A percentile compares a stretch with the other conserved stretches of the same genome.
phyloP scores from a whole-genome alignment of 1,140 invertebrate species.

The Meloidogyne floridensis region DNA sequence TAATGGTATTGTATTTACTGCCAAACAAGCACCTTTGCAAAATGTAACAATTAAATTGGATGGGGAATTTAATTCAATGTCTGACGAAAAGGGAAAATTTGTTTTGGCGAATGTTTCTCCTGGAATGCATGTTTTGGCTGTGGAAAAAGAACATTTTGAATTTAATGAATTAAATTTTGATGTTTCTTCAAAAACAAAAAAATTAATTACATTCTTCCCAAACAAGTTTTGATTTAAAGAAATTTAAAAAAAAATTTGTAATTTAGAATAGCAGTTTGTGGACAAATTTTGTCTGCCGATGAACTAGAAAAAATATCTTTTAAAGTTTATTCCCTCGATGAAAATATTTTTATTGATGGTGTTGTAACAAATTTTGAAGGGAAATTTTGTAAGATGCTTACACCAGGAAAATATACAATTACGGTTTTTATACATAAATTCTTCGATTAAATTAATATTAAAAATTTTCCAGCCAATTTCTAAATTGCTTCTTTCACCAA shows the following conservation, averaged over 20 bases:
- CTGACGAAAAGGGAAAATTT: slow-evolving; percentile 19
- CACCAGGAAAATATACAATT: slow-evolving; percentile 24
- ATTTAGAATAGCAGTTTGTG: slow-evolving; percentile 41
- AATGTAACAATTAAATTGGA: slow-evolving; percentile 2
- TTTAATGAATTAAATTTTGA: slow-evolving; percentile 15
- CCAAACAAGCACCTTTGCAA: not conserved
- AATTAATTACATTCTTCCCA: not conserved
- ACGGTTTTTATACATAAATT: not conserved
- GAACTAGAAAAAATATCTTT: not conserved
- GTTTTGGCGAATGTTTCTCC: not conserved
- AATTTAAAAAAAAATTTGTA: not conserved
- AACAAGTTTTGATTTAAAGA: slow-evolving; percentile 3
- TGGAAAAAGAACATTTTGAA: slow-evolving; percentile 25
- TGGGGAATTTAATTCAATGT: slow-evolving; percentile 5
- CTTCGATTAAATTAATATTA: slow-evolving; percentile 13
- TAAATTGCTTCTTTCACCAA: slow-evolving; percentile 27
- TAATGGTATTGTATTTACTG: not conserved
- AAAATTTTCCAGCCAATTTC: not conserved
- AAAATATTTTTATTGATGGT: not conserved
- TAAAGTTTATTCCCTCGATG: not conserved
- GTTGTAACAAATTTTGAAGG: slow-evolving; percentile 13
- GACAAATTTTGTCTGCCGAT: slow-evolving; percentile 19
- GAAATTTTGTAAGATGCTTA: slow-evolving; percentile 22
- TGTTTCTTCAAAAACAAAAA: slow-evolving; percentile 18
- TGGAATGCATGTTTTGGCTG: slow-evolving; percentile 9